Evolutionary conservation across 2,797 vertebrate species (phyloP), one percentile per base, ranked within the genome.

Genomic region (Centropyge bicolor): DNA sequence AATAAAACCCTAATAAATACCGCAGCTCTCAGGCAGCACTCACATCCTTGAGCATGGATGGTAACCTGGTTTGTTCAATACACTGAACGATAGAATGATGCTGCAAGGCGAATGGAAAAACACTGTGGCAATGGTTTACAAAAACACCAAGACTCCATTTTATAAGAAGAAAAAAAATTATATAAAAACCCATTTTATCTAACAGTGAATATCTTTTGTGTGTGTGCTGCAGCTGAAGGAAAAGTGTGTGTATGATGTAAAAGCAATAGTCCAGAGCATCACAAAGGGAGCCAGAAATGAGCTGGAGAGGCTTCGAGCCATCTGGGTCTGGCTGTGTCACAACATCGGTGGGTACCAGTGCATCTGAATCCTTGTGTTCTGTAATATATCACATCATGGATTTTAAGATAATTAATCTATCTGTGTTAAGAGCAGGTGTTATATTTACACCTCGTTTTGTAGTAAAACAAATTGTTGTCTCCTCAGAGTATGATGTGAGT

Each of bases 241-340:
- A 0, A 86, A 92, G 78, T 13, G 65, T 5, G 72, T 89, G 11
- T 74, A 88, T 19, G 92, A 96, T 5, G 22, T 95, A 68, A 91
- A 94, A 81, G 84, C 78, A 19, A 93, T 95, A 0, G 91, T 92
- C 2, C 86, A 84, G 51, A 86, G 84, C 69, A 91, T 97, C 90
- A 96, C 95, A 17, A 88, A 89, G 13, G 92, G 69, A 70, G 78
- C 92, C 87, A 91, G 83, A 17, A 94, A 80, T 6, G 93, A 95
- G 56, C 80, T 97, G 94, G 96, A 97, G 88, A 93, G 62, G 66
- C 64, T 94, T 24, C 86, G 95, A 22, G 93, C 95, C 61, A 93
- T 95, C 78, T 95, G 96, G 96, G 91, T 96, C 66, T 97, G 97
- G 97, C 88, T 97, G 67, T 97, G 96, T 82, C 91, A 96, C 86